Evolutionary conservation across 2,797 vertebrate genomes (phyloP).

Genomic region (Loriculus beryllinus): DNA sequence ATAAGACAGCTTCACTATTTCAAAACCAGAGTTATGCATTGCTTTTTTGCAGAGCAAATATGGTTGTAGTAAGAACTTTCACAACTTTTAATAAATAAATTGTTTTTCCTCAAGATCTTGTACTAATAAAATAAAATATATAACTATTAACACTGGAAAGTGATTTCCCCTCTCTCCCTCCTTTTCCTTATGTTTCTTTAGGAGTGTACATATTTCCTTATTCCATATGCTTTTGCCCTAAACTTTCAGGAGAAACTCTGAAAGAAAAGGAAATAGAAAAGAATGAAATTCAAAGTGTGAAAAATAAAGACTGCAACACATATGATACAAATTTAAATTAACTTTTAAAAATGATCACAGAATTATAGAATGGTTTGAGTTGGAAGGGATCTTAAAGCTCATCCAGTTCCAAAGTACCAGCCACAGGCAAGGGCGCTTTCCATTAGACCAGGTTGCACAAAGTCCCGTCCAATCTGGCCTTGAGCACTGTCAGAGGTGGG

Average conservation of each 20-base stretch:
- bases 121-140: not conserved
- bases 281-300: not conserved
- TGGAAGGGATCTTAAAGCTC: not conserved
- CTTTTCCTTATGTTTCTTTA: not conserved
- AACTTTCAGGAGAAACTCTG: not conserved
- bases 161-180: rapidly evolving
- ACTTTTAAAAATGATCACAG: not conserved
- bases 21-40: not conserved
- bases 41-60: not conserved
- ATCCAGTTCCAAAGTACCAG: not conserved
- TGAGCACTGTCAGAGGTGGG: not conserved
- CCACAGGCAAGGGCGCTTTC: not conserved
- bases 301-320: not conserved
- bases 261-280: not conserved
- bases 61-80: not conserved
- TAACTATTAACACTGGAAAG: not conserved
- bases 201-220: not conserved
- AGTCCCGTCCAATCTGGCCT: not conserved
- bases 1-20: not conserved
- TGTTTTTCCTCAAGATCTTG: not conserved
- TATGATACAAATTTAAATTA: not conserved
- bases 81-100: not conserved
- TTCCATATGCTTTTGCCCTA: not conserved
- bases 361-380: not conserved
- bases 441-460: not conserved